Evolutionary conservation across 2,888 invertebrate species (phyloP), one percentile per base, ranked within the genome.

Genomic region (Mamestra brassicae): DNA sequence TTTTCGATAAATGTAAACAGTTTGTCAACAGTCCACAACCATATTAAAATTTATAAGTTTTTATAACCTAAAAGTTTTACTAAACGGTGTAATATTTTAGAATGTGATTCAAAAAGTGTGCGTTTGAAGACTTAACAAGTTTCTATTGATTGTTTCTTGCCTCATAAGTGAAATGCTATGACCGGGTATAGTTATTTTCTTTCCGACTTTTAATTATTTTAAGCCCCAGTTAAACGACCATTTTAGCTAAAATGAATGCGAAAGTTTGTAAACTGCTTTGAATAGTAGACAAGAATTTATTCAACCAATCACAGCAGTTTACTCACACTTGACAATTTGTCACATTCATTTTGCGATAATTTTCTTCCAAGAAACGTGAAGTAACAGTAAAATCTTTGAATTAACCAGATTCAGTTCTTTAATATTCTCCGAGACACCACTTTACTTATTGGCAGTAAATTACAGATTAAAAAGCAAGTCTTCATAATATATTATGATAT

Each of bases 91-190:
- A 45, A 76, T 42, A 61, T 34, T n/a, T 42, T 11, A 75, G 47
- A 10, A 63, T 10, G 34, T 38, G 4, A 42, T 57, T 17, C n/a
- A 58, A 50, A 34, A 57, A 77, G 26, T 77, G 74, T 68, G 74
- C 78, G 74, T 68, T 42, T 66, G 45, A 4, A 68, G 15, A 26
- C 0, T 38, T 45, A 26, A 17, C 3, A 71, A 1, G 5, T 54
- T 36, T 2, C n/a, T 42, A 67, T 54, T 0, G 6, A 47, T 47
- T 13, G 13, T 13, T 47, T 13, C 13, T 47, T 15, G 47, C 0
- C 1, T 36, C 6, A 17, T 34, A 17, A 47, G 68, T 62, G 36
- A 17, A 47, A n/a, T 36, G 13, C 8, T 34, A 0, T 4, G 4
- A 26, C 38, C 66, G 50, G 38, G 47, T 13, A 47, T 47, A 42